phyloP scores from a whole-genome alignment of 2,113 vertebrate species.

The Nyctibius bracteatus region DNA sequence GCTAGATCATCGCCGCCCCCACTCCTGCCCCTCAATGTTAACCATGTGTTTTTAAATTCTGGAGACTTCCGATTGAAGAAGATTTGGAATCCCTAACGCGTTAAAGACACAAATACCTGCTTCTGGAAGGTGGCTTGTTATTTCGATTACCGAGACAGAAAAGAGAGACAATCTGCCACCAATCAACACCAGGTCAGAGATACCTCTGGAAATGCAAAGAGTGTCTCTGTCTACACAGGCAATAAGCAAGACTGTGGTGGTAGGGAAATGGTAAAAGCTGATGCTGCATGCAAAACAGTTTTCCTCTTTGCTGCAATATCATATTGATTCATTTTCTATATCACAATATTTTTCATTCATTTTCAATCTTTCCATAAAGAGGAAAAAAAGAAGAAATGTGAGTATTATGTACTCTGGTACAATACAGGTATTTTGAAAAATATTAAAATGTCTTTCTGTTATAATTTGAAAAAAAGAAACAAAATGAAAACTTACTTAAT shows the following conservation, averaged over 20 bases:
- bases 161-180: not conserved
- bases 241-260: not conserved
- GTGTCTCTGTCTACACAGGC: not conserved
- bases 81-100: not conserved
- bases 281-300: not conserved
- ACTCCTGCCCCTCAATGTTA: fast-evolving
- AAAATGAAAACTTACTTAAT: slow-evolving; percentile 83
- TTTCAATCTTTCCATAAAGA: not conserved
- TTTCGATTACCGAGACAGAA: not conserved
- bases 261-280: not conserved
- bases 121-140: not conserved
- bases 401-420: not conserved
- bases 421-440: not conserved
- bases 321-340: not conserved
- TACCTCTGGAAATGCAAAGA: not conserved
- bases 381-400: not conserved
- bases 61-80: not conserved
- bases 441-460: not conserved
- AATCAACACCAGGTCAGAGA: not conserved
- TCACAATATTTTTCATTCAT: not conserved
- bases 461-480: not conserved
- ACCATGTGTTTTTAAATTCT: not conserved
- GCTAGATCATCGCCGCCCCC: fast-evolving
- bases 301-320: not conserved
- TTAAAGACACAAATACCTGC: not conserved